Evolutionary conservation across 2,113 vertebrate species (phyloP).

Genomic region (Ictidomys tridecemlineatus): DNA sequence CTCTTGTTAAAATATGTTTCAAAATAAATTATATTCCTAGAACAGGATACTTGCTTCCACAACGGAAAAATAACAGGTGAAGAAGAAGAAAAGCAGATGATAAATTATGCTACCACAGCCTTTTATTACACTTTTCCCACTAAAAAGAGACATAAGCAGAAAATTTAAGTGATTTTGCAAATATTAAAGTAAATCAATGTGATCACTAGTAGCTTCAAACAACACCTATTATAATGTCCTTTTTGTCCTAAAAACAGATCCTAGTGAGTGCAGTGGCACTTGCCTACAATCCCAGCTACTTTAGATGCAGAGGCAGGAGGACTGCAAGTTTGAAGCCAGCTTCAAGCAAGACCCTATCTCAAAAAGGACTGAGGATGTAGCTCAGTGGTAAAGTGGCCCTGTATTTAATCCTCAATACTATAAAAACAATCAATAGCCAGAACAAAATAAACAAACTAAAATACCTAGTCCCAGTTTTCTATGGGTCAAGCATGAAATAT

Average conservation of each 20-base stretch:
- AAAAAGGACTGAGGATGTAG: no score
- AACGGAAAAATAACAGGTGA: not conserved
- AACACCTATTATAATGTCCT: not conserved
- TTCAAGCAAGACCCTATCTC: no score
- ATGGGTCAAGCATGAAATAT: not conserved
- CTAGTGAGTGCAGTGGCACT: no score
- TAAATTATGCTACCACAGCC: not conserved
- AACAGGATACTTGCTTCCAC: not conserved
- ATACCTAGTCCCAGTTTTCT: not conserved
- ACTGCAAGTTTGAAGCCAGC: no score
- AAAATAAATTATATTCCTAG: slow-evolving; percentile 5
- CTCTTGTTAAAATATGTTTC: slow-evolving; percentile 33
- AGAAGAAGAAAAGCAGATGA: not conserved
- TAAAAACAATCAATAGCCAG: no score
- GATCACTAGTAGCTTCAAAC: not conserved
- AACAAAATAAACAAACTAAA: no score
- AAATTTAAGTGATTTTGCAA: not conserved
- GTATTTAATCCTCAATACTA: no score
- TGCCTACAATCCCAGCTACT: no score
- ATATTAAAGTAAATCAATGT: not conserved
- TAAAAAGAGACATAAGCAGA: not conserved
- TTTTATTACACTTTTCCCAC: not conserved
- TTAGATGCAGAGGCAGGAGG: no score
- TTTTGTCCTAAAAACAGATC: not conserved
- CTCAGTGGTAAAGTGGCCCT: no score